Evolutionary conservation across 2,888 invertebrate genomes (phyloP).

Genomic region (Tiliacea citrago): DNA sequence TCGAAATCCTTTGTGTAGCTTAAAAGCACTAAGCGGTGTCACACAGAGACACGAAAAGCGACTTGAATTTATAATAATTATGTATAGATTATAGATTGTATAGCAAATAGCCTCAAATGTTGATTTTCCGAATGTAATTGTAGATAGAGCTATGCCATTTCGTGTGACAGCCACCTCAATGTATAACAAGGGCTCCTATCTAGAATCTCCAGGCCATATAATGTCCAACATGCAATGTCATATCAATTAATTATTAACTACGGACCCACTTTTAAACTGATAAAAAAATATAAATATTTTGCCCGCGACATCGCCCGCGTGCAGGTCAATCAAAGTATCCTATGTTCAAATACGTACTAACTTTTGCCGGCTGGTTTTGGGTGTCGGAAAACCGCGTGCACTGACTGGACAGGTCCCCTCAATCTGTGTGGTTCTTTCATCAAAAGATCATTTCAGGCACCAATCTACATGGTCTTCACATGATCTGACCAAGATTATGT

Average conservation of each 20-base stretch:
- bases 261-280: neutral
- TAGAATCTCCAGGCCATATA: neutral
- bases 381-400: too few relatives aligned
- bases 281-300: neutral
- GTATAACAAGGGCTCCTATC: neutral
- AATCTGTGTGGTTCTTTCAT: too few relatives aligned
- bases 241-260: neutral
- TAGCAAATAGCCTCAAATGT: neutral
- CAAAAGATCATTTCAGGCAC: too few relatives aligned
- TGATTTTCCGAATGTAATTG: neutral
- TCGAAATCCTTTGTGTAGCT: neutral
- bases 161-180: neutral
- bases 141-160: neutral
- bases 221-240: conserved; percentile 8
- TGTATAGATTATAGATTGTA: neutral
- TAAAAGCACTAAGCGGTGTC: neutral
- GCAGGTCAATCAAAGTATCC: too few relatives aligned
- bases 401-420: too few relatives aligned
- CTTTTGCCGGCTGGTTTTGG: too few relatives aligned
- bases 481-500: too few relatives aligned
- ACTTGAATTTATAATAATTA: too few relatives aligned
- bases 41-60: neutral
- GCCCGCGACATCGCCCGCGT: too few relatives aligned
- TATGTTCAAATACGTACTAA: neutral
- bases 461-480: too few relatives aligned